Evolutionary conservation across 2,797 vertebrate genomes (phyloP).

Genomic region (Hyperoplus immaculatus): DNA sequence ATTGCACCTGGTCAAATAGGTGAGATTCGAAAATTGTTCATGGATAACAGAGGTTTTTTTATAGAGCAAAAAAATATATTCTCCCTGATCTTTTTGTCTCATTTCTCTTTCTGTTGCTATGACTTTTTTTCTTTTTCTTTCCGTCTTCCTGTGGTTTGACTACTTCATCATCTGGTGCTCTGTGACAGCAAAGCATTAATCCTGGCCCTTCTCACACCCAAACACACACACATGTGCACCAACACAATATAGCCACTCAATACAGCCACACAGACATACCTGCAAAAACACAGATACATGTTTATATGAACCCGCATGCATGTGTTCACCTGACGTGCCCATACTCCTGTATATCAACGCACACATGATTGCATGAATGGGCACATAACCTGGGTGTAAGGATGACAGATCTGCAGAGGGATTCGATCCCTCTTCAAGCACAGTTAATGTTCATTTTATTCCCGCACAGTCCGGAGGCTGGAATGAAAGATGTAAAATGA

Average conservation of each 20-base stretch:
- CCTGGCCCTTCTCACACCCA: constrained; percentile 38
- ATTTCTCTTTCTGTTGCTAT: constrained; percentile 42
- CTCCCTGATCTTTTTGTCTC: constrained; percentile 11
- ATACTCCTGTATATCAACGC: constrained; percentile 14
- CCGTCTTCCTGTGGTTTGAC: constrained; percentile 66
- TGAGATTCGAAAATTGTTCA: background rate
- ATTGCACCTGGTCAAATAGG: background rate
- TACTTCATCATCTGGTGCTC: constrained; percentile 73
- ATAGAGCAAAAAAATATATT: constrained; percentile 23
- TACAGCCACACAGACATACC: constrained; percentile 20
- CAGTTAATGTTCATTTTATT: constrained; percentile 63
- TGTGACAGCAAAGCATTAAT: constrained; percentile 77
- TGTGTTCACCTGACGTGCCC: background rate
- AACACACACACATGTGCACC: background rate
- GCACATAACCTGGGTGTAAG: constrained; percentile 22
- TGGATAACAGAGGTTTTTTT: constrained; percentile 13
- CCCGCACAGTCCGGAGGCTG: constrained; percentile 10
- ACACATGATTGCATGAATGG: constrained; percentile 22
- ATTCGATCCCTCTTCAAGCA: constrained; percentile 54
- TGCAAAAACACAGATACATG: constrained; percentile 12
- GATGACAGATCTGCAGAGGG: constrained; percentile 56
- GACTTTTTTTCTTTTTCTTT: constrained; percentile 48
- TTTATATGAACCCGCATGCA: constrained; percentile 6
- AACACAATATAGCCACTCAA: constrained; percentile 2
- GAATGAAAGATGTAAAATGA: constrained; percentile 57